These are phyloP conservation scores for Pogonocichla stellata DNA, from an alignment of 2,113 vertebrate species.

Conservation along the genomic window DNA sequence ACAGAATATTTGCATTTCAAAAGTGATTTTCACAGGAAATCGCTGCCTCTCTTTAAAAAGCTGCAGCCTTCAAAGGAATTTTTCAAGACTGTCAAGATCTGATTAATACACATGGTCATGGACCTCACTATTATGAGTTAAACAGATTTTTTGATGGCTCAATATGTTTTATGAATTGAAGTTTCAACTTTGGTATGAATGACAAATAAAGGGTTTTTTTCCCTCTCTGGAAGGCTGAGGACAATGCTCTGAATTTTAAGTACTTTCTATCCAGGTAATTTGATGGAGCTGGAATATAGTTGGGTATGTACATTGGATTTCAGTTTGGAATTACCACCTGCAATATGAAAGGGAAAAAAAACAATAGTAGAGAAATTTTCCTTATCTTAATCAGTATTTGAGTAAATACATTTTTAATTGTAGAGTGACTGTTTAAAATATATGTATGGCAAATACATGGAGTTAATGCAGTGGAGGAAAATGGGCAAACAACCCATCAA, in stretches of 20 bases:
- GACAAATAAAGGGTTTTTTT: neutral
- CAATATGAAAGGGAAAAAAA: neutral
- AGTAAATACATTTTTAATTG: neutral
- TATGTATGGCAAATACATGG: neutral
- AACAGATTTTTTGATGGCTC: neutral
- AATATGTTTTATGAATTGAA: neutral
- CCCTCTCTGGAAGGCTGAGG: neutral
- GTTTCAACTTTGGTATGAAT: neutral
- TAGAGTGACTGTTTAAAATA: neutral
- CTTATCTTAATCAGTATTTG: neutral
- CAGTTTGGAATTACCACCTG: neutral
- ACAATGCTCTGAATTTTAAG: neutral
- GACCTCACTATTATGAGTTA: neutral
- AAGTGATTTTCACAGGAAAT: neutral
- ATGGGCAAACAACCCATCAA: neutral
- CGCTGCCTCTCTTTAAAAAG: neutral
- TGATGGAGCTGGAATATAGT: neutral
- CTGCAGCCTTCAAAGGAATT: neutral
- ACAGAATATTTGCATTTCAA: constrained; percentile 12
- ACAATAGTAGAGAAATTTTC: neutral
- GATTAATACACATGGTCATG: neutral
- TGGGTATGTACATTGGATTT: neutral
- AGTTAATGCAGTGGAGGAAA: neutral
- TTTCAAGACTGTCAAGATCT: neutral
- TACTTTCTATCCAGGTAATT: neutral